These are phyloP conservation scores for Corvus cornix DNA, from an alignment of 2,113 vertebrate species.

Conservation along the genomic window DNA sequence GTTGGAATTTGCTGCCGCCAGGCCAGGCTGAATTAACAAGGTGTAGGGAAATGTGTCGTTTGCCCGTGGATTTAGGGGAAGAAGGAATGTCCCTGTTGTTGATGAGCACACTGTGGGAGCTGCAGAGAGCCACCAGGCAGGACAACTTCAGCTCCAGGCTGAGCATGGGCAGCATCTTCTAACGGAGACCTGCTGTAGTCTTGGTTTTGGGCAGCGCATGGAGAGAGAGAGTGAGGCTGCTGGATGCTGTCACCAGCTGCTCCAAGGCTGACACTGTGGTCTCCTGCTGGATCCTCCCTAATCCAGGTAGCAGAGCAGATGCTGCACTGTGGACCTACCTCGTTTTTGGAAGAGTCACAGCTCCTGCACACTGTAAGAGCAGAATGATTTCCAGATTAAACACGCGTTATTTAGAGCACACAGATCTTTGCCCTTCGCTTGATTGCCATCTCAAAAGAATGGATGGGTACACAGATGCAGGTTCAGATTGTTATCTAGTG, in stretches of 20 bases:
- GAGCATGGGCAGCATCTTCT: background rate
- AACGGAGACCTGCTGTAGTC: background rate
- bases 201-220: rapidly evolving
- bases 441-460: background rate
- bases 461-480: background rate
- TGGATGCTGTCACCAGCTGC: background rate
- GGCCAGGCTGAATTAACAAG: background rate
- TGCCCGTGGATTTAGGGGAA: background rate
- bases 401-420: background rate
- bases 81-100: background rate
- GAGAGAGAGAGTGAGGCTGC: background rate
- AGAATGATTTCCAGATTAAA: background rate
- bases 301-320: background rate
- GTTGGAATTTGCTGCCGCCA: background rate
- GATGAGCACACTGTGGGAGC: background rate
- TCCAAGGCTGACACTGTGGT: background rate
- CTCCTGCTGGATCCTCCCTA: background rate
- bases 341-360: background rate
- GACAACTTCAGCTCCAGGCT: background rate
- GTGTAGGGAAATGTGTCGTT: background rate
- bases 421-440: background rate
- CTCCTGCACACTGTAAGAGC: background rate
- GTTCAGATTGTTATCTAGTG: background rate
- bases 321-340: background rate
- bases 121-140: background rate